phyloP scores from a whole-genome alignment of 2,113 vertebrate species.

The Malurus cyaneus region DNA sequence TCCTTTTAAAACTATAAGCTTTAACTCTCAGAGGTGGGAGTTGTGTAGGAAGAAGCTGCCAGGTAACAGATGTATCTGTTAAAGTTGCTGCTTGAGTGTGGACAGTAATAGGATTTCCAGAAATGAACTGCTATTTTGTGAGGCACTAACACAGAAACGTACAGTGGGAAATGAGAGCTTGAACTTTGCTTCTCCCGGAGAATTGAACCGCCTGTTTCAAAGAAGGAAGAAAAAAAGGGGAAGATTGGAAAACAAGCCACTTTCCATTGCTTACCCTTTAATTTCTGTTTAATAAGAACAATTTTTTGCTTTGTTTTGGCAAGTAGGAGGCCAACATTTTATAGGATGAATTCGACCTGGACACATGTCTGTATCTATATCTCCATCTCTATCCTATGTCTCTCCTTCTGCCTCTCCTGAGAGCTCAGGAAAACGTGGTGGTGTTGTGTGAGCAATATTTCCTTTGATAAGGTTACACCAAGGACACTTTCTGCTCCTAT shows the following conservation, averaged over 20 bases:
- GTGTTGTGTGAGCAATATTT: background rate
- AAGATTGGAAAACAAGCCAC: conserved; percentile 41
- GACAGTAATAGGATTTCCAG: conserved; percentile 71
- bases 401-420: background rate
- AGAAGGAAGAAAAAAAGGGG: background rate
- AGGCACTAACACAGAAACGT: conserved; percentile 63
- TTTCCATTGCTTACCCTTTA: conserved; percentile 45
- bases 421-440: background rate
- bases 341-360: background rate
- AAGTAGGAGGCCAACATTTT: background rate
- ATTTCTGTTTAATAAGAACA: conserved; percentile 10
- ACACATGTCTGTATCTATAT: background rate
- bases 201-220: conserved; percentile 36
- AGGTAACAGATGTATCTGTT: conserved; percentile 54
- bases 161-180: conserved; percentile 64
- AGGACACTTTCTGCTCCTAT: background rate
- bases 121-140: conserved; percentile 69
- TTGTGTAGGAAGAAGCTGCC: conserved; percentile 53
- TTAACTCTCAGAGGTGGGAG: conserved; percentile 56
- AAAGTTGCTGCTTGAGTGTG: conserved; percentile 66
- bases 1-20: conserved; percentile 57
- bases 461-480: background rate
- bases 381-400: background rate
- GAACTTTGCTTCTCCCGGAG: conserved; percentile 57
- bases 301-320: conserved; percentile 23